phyloP scores from a whole-genome alignment of 1,140 invertebrate species.

The Lepidostoma basale region DNA sequence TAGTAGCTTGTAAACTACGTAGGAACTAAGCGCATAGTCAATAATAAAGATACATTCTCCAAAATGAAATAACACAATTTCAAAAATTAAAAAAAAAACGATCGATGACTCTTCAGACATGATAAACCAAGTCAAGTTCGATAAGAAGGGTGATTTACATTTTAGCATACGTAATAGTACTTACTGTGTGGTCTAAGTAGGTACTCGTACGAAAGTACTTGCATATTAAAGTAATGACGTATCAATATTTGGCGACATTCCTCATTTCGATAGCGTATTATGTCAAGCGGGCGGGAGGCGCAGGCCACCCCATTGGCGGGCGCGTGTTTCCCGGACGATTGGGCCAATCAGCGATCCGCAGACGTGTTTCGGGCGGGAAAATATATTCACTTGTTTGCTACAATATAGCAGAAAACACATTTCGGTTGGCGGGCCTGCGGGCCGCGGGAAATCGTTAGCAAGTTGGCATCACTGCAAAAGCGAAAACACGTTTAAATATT shows the following conservation, averaged over 20 bases:
- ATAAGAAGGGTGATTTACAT: too few relatives aligned
- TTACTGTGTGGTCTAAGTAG: too few relatives aligned
- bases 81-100: too few relatives aligned
- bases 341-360: constrained; percentile 34
- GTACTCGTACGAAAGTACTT: too few relatives aligned
- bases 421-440: constrained; percentile 23
- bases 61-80: too few relatives aligned
- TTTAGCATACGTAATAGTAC: too few relatives aligned
- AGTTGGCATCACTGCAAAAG: not conserved
- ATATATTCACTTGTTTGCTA: constrained; percentile 44
- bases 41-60: too few relatives aligned
- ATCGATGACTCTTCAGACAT: too few relatives aligned
- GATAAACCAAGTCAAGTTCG: too few relatives aligned
- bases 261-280: not conserved
- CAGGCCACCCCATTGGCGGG: constrained; percentile 20
- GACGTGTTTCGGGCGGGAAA: constrained; percentile 27
- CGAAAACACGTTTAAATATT: constrained; percentile 22
- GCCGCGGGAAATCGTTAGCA: not conserved
- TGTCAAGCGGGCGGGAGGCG: not conserved
- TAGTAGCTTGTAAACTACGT: too few relatives aligned
- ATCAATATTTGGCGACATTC: constrained; percentile 27
- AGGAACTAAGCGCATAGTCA: too few relatives aligned
- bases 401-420: constrained; percentile 34
- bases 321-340: constrained; percentile 44
- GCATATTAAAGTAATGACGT: constrained; percentile 13